Percentiles rank a stretch among this genome's conserved stretches.
Conservation (phyloP, 2,888 invertebrate species). For the Macropis europaea region DNA sequence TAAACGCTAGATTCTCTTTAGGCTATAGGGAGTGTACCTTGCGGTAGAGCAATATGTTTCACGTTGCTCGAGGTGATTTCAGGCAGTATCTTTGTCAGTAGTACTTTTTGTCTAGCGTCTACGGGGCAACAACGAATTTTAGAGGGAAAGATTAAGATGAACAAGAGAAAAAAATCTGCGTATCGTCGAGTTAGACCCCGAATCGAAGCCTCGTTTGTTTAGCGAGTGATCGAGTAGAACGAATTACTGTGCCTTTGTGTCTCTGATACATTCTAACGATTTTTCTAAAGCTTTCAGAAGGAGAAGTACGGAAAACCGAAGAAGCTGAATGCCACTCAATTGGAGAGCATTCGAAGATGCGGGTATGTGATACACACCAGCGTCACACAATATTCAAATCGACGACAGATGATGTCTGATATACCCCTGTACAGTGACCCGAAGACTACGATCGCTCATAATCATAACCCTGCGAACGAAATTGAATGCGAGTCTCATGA, state of each 20-base stretch:
- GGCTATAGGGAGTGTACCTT: background rate
- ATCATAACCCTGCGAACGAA: slow-evolving; percentile 2
- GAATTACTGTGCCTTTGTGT: slow-evolving; percentile 5
- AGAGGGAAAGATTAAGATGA: background rate
- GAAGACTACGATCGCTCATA: slow-evolving; percentile 16
- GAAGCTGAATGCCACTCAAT: slow-evolving; percentile 88
- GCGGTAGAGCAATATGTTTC: background rate
- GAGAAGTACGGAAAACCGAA: slow-evolving; percentile 92
- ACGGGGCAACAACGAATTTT: background rate
- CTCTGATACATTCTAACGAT: slow-evolving; percentile 71
- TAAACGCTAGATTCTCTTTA: slow-evolving; percentile 12
- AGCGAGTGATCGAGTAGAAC: background rate
- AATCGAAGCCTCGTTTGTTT: slow-evolving; percentile 7
- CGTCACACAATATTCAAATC: slow-evolving; percentile 62
- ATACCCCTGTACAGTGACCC: slow-evolving; percentile 40
- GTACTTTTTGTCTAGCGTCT: no score
- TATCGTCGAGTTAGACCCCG: background rate
- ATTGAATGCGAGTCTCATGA: no score
- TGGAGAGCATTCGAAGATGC: slow-evolving; percentile 88
- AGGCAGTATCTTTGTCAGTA: background rate
- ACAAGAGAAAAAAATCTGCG: background rate
- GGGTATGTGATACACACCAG: slow-evolving; percentile 84
- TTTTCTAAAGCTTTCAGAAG: slow-evolving; percentile 92
- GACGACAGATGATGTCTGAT: slow-evolving; percentile 29
- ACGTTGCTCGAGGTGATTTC: background rate